Conservation (phyloP, 2,888 invertebrate species). For the Diadegma fenestrale region DNA sequence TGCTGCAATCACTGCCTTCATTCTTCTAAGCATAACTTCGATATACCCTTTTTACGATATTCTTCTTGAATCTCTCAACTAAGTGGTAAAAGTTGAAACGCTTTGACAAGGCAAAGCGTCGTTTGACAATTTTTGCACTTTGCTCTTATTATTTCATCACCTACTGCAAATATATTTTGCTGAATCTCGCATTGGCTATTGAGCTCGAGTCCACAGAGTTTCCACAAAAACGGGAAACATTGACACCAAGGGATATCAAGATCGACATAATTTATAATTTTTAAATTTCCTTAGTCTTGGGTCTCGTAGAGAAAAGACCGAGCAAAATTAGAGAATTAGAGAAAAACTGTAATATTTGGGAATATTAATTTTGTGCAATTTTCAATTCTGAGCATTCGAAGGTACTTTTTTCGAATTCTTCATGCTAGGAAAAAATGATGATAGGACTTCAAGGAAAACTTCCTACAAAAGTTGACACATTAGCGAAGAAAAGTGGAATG, state of each 20-base stretch:
- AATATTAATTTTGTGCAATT: not conserved
- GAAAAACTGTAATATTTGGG: not conserved
- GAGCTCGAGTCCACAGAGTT: not conserved
- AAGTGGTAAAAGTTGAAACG: not conserved
- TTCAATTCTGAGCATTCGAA: not conserved
- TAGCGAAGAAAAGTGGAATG: not conserved
- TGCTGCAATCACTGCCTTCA: slow-evolving; percentile 9
- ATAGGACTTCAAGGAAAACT: not conserved
- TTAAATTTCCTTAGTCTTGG: not conserved
- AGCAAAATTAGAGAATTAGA: not conserved
- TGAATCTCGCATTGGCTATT: not conserved
- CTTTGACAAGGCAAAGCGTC: not conserved
- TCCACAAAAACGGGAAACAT: not conserved
- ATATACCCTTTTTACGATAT: not conserved
- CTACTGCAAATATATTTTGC: not conserved
- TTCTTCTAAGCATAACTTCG: not conserved
- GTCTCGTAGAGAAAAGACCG: not conserved
- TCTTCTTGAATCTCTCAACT: not conserved
- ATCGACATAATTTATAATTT: not conserved
- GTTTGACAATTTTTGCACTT: not conserved
- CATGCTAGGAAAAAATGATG: not conserved
- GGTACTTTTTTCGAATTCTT: no score
- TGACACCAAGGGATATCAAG: not conserved
- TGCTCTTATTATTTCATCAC: slow-evolving; percentile 5
- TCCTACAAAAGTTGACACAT: not conserved